A percentile compares a stretch with the other conserved stretches of the same genome.
Evolutionary conservation across 1,140 invertebrate species (phyloP).

Genomic region (Drosophila parvula): DNA sequence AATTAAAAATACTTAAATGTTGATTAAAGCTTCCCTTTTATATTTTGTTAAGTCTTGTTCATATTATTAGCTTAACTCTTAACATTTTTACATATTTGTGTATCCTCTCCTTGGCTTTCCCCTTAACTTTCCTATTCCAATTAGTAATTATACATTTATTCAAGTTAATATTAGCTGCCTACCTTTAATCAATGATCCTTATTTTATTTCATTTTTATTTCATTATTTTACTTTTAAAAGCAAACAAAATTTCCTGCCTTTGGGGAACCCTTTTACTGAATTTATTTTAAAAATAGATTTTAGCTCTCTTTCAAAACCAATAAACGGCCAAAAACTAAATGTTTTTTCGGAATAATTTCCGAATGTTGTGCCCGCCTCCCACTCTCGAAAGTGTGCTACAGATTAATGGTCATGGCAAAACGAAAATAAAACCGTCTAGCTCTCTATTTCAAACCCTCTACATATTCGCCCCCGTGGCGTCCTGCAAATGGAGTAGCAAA

Average conservation of each 20-base stretch:
- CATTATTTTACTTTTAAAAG: background rate
- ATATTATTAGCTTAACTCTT: background rate
- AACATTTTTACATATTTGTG: background rate
- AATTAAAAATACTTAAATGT: background rate
- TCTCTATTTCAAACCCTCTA: background rate
- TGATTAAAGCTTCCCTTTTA: too few relatives aligned
- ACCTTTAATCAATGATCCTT: background rate
- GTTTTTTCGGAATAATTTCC: conserved; percentile 13
- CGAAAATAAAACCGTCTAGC: conserved; percentile 19
- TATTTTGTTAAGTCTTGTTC: background rate
- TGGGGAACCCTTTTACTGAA: background rate
- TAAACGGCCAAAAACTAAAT: conserved; percentile 2
- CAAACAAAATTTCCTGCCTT: background rate
- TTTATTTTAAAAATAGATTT: background rate
- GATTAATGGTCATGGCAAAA: conserved; percentile 24
- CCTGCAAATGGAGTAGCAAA: conserved; percentile 40
- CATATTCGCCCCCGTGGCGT: background rate
- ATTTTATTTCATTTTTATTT: background rate
- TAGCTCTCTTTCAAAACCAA: background rate
- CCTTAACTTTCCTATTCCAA: background rate
- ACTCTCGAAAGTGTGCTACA: conserved; percentile 34
- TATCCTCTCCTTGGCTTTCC: too few relatives aligned
- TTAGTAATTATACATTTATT: background rate
- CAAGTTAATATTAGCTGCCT: background rate
- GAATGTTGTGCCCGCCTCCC: background rate